phyloP scores from a whole-genome alignment of 1,140 invertebrate species.

The Drosophila pruinosa region DNA sequence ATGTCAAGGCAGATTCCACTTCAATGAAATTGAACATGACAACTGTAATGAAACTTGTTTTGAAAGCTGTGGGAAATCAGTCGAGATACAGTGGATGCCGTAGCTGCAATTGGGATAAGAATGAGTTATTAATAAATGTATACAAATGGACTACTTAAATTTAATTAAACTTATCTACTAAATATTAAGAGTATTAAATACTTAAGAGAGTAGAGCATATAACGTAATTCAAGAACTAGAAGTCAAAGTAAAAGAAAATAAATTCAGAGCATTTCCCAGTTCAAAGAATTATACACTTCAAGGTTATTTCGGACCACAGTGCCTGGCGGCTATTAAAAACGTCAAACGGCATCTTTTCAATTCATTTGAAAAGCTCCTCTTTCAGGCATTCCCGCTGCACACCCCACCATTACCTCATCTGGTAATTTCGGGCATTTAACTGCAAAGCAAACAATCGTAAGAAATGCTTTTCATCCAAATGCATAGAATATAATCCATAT shows the following conservation, averaged over 20 bases:
- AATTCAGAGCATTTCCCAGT: too few species aligned
- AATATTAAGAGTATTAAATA: too few species aligned
- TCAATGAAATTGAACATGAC: constrained; percentile 75
- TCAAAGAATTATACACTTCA: too few species aligned
- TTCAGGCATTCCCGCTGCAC: not conserved
- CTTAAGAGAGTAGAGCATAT: too few species aligned
- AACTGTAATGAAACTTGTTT: constrained; percentile 72
- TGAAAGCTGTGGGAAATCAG: constrained; percentile 22
- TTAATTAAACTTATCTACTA: too few species aligned
- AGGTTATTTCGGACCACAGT: constrained; percentile 50
- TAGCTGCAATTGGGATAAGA: not conserved
- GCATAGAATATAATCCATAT: constrained; percentile 69
- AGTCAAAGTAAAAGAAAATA: too few species aligned
- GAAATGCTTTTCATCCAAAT: constrained; percentile 66
- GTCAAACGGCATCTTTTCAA: constrained; percentile 62
- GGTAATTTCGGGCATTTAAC: constrained; percentile 57
- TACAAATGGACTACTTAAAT: not conserved
- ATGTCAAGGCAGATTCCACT: constrained; percentile 60
- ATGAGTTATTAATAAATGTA: not conserved
- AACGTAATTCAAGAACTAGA: too few species aligned
- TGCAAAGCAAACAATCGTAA: constrained; percentile 73
- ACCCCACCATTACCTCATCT: not conserved
- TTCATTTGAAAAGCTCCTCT: constrained; percentile 56
- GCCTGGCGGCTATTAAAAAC: constrained; percentile 58
- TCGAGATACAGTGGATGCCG: constrained; percentile 37